Evolutionary conservation across 2,797 vertebrate species (phyloP), one percentile per base, ranked within the genome.

Genomic region (Sylvia borin): DNA sequence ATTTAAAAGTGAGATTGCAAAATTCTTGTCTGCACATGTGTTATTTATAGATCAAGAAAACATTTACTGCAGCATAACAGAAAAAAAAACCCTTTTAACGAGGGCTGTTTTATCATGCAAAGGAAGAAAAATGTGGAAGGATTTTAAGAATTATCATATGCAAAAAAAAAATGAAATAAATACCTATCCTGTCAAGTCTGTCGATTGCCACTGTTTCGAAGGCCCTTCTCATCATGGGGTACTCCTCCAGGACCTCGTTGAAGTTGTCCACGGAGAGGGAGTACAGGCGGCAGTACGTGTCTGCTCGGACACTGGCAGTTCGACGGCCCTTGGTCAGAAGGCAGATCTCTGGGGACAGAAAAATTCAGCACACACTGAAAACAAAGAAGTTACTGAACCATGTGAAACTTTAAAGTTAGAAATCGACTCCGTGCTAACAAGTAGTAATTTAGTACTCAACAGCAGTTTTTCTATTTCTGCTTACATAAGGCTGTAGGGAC

Each of bases 261-360:
- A 99, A 99, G 97, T 99, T 99, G 97, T 99, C 99, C 79, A 99
- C 99, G 0, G 99, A 99, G 55, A 99, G 99, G 6, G 99, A 99
- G 97, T 99, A 99, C 68, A 99, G 98, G 82, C 99, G 99, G 90
- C 99, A 99, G 88, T 99, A 99, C 1, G 99, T 99, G 97, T 99
- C 99, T 11, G 99, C 99, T 26, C 98, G 98, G n/a, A 99, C 99
- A 1, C 99, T 99, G 76, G 99, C 99, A 1, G 99, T 99, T 40
- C 99, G 99, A 17, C 99, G 98, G 71, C 99, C 99, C 90, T 99
- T 99, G 47, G 99, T 96, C 91, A 96, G 62, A 38, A 99, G 98
- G 96, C 99, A 99, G 95, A 99, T 99, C 96, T 99, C 99, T 99
- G 97, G 6, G 82, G 87, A 93, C 51, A 94, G 48, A 93, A 70